These are phyloP conservation scores for Leuciscus waleckii DNA, from an alignment of 2,797 vertebrate genomes.

Conservation along the genomic window DNA sequence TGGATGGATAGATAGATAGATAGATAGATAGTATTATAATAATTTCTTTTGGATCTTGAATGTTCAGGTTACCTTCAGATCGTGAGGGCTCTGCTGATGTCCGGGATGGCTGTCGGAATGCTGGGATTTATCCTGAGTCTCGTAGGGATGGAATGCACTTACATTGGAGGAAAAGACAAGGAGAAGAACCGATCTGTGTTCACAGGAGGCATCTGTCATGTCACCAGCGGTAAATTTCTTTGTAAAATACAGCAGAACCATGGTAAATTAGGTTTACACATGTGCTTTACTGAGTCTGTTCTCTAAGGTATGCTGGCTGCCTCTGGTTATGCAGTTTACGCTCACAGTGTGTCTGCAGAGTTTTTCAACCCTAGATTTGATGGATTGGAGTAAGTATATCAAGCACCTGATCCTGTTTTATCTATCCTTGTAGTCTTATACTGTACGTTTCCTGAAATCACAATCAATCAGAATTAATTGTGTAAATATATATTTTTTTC, in stretches of 20 bases:
- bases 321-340: constrained; percentile 77
- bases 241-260: neutral
- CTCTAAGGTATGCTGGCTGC: constrained; percentile 73
- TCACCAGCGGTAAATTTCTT: constrained; percentile 71
- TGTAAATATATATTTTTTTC: neutral
- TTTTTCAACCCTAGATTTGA: constrained; percentile 70
- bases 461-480: neutral
- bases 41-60: neutral
- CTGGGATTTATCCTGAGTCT: constrained; percentile 81
- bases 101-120: constrained; percentile 74
- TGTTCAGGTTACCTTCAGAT: constrained; percentile 77
- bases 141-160: constrained; percentile 85
- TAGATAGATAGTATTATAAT: neutral
- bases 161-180: constrained; percentile 78
- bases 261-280: neutral
- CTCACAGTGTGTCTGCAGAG: constrained; percentile 74
- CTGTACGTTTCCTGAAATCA: neutral
- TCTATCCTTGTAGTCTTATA: neutral
- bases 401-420: neutral
- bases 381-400: constrained; percentile 71
- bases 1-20: neutral
- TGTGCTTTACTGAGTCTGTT: neutral
- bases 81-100: constrained; percentile 81
- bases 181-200: constrained; percentile 78
- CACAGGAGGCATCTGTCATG: constrained; percentile 75